Base-by-base conservation (phyloP, 1,140 invertebrate genomes). In the Myzus persicae region DNA sequence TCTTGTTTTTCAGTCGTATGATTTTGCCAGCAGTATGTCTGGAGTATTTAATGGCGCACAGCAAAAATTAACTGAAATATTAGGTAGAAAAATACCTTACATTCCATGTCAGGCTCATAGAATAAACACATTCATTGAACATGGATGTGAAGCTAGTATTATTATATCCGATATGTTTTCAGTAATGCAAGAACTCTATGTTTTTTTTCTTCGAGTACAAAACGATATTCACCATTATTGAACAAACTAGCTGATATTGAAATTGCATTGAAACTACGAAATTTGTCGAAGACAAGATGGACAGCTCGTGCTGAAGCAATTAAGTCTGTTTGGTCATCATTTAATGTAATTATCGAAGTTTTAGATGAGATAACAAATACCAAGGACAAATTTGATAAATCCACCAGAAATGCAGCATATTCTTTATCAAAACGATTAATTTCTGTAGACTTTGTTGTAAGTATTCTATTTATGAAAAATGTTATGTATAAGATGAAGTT, bases 21-120 rank as follows among this genome's bases (percentile, higher is more conserved):
- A 90, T 93, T 89, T 90, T 44, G 93, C 93, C 38, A 54, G n/a
- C n/a, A 93, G 38, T 87, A 93, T 93, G 93, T 88, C 84, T 0
- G 51, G 85, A 31, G 31, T 42, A 42, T 51, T 44, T 44, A 51
- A 89, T 44, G 93, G 51, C 9, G 54, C 93, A 44, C 93, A 93
- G 48, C 36, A 59, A 54, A 90, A 42, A 38, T 44, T 44, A 67
- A 89, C 54, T 81, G 48, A 93, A 40, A 81, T 88, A 38, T 54
- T 93, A 51, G 93, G 93, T 76, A 24, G 67, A 59, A 81, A 89
- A 44, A 76, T 93, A 44, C 59, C 51, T 26, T 93, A 46, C 46
- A 93, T 67, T n/a, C 87, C 84, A 44, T 93, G 48, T 48, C 85
- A 90, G 38, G 59, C 87, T 20, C 93, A 93, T 90, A 40, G 93